These are phyloP conservation scores for Zosterops pallidus DNA, from an alignment of 2,113 vertebrate genomes.

Conservation along the genomic window DNA sequence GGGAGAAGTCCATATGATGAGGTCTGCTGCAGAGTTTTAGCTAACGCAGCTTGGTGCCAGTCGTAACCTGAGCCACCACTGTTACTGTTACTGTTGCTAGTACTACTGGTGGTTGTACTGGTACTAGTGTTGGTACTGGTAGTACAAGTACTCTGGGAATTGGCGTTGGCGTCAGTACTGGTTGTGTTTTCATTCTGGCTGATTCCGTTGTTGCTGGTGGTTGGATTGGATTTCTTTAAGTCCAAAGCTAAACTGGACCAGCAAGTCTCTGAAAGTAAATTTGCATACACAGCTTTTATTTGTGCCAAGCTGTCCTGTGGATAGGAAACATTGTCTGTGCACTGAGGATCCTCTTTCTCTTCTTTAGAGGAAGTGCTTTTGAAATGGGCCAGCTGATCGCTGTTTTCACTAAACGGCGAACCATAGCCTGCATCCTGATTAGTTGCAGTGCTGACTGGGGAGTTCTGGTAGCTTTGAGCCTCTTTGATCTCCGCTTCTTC, in stretches of 20 bases:
- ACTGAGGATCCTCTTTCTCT: conserved; percentile 83
- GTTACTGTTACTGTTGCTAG: conserved; percentile 67
- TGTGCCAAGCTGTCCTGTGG: conserved; percentile 96
- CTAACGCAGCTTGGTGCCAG: conserved; percentile 97
- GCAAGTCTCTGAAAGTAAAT: conserved; percentile 94
- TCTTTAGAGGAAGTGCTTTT: conserved; percentile 86
- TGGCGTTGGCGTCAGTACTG: conserved; percentile 36
- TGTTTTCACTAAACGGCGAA: conserved; percentile 93
- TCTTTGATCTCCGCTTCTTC: conserved; percentile 90
- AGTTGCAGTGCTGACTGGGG: conserved; percentile 93
- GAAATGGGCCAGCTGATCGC: conserved; percentile 90
- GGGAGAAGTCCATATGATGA: conserved; percentile 91
- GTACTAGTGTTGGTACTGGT: conserved; percentile 49
- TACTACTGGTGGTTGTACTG: conserved; percentile 68
- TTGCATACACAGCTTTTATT: conserved; percentile 96
- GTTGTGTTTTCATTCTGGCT: conserved; percentile 74
- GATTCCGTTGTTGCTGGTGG: conserved; percentile 77
- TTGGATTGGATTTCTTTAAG: conserved; percentile 87
- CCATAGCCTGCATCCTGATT: conserved; percentile 95
- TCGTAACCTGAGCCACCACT: conserved; percentile 88
- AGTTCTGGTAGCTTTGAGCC: conserved; percentile 91
- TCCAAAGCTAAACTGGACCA: conserved; percentile 94
- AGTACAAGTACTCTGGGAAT: conserved; percentile 31
- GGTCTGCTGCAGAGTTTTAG: conserved; percentile 96
- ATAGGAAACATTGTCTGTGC: conserved; percentile 80